Conservation (phyloP, 1,140 invertebrate species). For the Grapholita molesta region DNA sequence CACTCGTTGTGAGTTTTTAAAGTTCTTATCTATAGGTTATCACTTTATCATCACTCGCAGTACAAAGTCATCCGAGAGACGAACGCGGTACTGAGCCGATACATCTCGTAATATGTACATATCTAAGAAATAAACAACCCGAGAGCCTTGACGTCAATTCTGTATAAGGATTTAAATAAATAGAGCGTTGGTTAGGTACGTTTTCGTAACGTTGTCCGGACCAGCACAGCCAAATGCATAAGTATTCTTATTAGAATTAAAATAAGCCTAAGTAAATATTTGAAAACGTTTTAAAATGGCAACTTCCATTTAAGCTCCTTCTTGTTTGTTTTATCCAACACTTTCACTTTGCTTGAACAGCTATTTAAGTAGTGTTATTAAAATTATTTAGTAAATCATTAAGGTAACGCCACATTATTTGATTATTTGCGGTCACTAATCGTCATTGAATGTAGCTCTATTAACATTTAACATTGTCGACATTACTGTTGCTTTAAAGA, state of each 20-base stretch:
- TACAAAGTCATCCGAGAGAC: slow-evolving; percentile 26
- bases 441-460: not conserved
- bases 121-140: slow-evolving; percentile 24
- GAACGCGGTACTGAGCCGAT: slow-evolving; percentile 32
- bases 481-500: not conserved
- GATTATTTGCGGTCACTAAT: not conserved
- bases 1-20: slow-evolving; percentile 21
- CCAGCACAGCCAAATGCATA: not conserved
- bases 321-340: too few relatives aligned
- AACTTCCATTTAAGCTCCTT: too few relatives aligned
- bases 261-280: too few relatives aligned
- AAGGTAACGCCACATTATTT: not conserved
- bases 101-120: slow-evolving; percentile 27
- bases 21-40: slow-evolving; percentile 55
- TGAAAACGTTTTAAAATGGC: too few relatives aligned
- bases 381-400: not conserved
- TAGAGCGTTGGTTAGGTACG: too few relatives aligned
- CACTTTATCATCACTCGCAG: slow-evolving; percentile 16
- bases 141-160: slow-evolving; percentile 51
- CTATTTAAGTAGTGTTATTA: too few relatives aligned
- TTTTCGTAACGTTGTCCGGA: not conserved
- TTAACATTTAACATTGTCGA: not conserved
- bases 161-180: slow-evolving; percentile 58
- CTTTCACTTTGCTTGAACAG: too few relatives aligned
- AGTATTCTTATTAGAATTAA: too few relatives aligned